Evolutionary conservation across 1,140 invertebrate genomes (phyloP).

Genomic region (Muscidifurax raptorellus): DNA sequence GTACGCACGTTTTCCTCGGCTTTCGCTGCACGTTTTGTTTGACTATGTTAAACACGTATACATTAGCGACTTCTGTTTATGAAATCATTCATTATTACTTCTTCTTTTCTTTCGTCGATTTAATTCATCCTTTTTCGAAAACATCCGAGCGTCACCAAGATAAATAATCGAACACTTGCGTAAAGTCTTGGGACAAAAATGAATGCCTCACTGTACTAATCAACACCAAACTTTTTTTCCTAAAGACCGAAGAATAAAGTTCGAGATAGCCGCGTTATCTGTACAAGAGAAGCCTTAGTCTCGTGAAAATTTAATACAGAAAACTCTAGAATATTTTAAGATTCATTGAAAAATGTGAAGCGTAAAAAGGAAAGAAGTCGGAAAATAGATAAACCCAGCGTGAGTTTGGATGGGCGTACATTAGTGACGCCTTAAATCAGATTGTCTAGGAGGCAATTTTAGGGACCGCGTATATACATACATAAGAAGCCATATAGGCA

Average conservation of each 20-base stretch:
- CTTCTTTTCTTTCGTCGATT: not conserved
- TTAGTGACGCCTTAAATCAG: not conserved
- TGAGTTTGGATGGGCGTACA: no score
- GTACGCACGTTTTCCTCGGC: not conserved
- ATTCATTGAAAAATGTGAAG: not conserved
- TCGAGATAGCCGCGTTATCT: not conserved
- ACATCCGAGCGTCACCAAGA: not conserved
- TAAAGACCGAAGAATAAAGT: not conserved
- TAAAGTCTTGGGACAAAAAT: not conserved
- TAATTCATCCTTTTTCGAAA: not conserved
- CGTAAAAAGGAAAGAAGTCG: not conserved
- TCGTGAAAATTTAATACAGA: no score
- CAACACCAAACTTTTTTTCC: not conserved
- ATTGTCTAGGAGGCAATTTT: slow-evolving; percentile 50
- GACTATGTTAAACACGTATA: not conserved
- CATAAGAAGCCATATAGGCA: not conserved
- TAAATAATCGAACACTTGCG: not conserved
- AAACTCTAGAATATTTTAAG: not conserved
- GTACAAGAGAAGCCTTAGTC: not conserved
- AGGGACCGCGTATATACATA: slow-evolving; percentile 47
- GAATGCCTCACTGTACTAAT: not conserved
- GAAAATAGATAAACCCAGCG: not conserved
- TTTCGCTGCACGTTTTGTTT: not conserved
- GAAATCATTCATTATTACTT: not conserved
- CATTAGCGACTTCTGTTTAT: not conserved